Percentiles rank a stretch among this genome's conserved stretches.
These are phyloP conservation scores for Tiliacea citrago DNA, from an alignment of 2,888 invertebrate genomes.

Conservation along the genomic window DNA sequence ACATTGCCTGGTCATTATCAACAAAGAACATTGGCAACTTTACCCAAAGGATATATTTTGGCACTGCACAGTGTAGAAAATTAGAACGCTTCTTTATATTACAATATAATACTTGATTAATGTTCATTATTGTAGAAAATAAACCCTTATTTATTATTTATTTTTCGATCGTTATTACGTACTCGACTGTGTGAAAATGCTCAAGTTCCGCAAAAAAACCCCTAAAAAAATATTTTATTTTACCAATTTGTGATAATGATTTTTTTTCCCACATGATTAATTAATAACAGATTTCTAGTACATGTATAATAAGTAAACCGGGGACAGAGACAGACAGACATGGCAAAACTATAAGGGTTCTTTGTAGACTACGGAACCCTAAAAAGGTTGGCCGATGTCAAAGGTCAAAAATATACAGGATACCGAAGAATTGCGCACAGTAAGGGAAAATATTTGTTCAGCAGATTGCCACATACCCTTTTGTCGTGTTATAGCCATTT, in stretches of 20 bases:
- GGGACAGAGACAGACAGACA: too few species aligned
- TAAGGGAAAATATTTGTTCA: background rate
- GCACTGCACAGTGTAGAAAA: slow-evolving; percentile 81
- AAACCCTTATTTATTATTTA: slow-evolving; percentile 61
- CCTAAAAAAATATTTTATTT: too few species aligned
- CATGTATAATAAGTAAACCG: too few species aligned
- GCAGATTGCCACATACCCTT: background rate
- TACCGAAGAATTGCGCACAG: background rate
- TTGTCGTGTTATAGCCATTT: background rate
- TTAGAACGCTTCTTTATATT: slow-evolving; percentile 73
- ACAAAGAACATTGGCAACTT: slow-evolving; percentile 37
- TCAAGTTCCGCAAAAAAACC: too few species aligned
- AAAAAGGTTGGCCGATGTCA: background rate
- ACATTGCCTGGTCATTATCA: slow-evolving; percentile 33
- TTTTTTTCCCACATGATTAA: too few species aligned
- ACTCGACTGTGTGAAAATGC: slow-evolving; percentile 39
- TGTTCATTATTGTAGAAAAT: slow-evolving; percentile 69
- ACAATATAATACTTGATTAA: slow-evolving; percentile 78
- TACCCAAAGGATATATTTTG: slow-evolving; percentile 74
- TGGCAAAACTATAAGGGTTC: too few species aligned
- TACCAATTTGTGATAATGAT: too few species aligned
- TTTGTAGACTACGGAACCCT: too few species aligned
- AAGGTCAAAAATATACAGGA: background rate
- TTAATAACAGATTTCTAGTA: too few species aligned
- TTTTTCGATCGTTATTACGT: slow-evolving; percentile 40